Conservation (phyloP, 2,888 invertebrate genomes). For the Pristionchus japonicus region DNA sequence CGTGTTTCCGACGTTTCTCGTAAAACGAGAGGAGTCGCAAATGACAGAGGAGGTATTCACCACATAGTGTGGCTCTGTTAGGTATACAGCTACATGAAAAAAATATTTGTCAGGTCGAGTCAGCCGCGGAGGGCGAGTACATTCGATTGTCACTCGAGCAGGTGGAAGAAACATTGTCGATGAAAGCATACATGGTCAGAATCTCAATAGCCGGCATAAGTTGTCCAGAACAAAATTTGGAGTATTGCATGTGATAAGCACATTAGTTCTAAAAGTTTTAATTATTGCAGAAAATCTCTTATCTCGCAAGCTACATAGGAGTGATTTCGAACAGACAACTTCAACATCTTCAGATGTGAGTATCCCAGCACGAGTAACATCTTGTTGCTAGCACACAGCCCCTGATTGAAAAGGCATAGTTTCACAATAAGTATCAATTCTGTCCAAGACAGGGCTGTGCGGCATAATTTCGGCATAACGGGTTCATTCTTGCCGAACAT, state of each 20-base stretch:
- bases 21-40: too few relatives aligned
- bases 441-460: too few relatives aligned
- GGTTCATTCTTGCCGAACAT: too few relatives aligned
- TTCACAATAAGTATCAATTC: too few relatives aligned
- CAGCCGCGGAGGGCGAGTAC: background rate
- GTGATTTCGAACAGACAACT: background rate
- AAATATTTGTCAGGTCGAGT: background rate
- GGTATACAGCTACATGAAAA: background rate
- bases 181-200: slow-evolving; percentile 4
- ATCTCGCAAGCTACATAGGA: slow-evolving; percentile 2
- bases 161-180: background rate
- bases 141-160: background rate
- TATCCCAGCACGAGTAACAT: background rate
- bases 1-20: too few relatives aligned
- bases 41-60: too few relatives aligned
- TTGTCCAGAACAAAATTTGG: background rate
- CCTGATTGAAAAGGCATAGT: too few relatives aligned
- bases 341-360: background rate
- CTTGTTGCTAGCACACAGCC: too few relatives aligned
- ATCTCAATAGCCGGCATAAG: too few relatives aligned
- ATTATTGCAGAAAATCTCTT: background rate
- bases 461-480: too few relatives aligned
- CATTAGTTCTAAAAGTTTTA: too few relatives aligned
- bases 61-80: background rate
- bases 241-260: too few relatives aligned